A percentile compares a stretch with the other conserved stretches of the same genome.
These are phyloP conservation scores for Cenopis cana DNA, from an alignment of 2,888 invertebrate genomes.

Conservation along the genomic window DNA sequence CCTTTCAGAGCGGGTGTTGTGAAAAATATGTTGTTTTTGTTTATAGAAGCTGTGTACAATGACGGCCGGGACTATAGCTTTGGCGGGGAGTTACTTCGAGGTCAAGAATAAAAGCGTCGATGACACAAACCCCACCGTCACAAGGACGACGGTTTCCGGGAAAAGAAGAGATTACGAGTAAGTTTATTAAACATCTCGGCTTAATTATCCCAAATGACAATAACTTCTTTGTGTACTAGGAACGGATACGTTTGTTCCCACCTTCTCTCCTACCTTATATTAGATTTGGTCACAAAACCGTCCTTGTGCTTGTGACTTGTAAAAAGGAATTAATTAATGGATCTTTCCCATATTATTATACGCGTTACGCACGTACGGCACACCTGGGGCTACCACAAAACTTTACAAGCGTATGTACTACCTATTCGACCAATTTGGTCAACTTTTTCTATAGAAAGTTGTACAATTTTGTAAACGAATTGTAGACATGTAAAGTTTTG, in stretches of 20 bases:
- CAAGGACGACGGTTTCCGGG: conserved; percentile 45
- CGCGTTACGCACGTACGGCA: too few relatives aligned
- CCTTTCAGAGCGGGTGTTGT: too few relatives aligned
- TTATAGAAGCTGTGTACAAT: conserved; percentile 40
- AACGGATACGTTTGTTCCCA: too few relatives aligned
- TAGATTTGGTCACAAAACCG: background rate
- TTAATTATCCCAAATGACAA: background rate
- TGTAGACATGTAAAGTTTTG: too few relatives aligned
- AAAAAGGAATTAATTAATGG: background rate
- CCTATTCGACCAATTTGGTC: too few relatives aligned
- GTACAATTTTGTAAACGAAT: too few relatives aligned
- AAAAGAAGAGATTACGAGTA: conserved; percentile 71
- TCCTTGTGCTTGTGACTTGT: background rate
- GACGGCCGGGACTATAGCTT: conserved; percentile 53
- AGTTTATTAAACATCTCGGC: conserved; percentile 50
- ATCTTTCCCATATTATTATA: too few relatives aligned
- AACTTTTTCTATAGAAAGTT: too few relatives aligned
- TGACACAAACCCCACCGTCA: conserved; percentile 53
- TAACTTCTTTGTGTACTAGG: too few relatives aligned
- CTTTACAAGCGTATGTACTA: too few relatives aligned
- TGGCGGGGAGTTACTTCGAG: conserved; percentile 53
- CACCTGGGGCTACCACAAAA: too few relatives aligned
- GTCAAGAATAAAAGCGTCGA: conserved; percentile 57
- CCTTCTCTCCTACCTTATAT: background rate
- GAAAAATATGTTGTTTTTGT: conserved; percentile 30